Conservation (phyloP, 2,888 invertebrate species). For the Mythimna albipuncta region DNA sequence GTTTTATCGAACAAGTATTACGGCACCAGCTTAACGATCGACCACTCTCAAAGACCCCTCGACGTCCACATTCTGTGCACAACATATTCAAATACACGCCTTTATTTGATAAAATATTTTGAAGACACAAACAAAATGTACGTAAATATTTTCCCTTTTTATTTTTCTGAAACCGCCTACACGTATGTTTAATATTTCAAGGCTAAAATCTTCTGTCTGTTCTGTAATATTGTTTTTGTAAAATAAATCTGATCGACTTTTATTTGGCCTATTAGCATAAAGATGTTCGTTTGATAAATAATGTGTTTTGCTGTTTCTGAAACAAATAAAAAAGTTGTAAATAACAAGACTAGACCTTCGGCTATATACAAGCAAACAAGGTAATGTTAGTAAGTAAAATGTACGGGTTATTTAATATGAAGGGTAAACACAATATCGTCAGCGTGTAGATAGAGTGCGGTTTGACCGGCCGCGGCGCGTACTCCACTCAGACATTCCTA, state of each 20-base stretch:
- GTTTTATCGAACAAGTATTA: constrained; percentile 58
- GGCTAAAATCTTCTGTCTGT: constrained; percentile 23
- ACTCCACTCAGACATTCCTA: constrained; percentile 42
- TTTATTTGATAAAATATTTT: constrained; percentile 45
- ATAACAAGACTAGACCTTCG: background rate
- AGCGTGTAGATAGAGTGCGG: constrained; percentile 30
- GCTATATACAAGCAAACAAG: background rate
- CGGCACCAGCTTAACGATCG: constrained; percentile 51
- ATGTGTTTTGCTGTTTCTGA: constrained; percentile 14
- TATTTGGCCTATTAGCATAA: constrained; percentile 17
- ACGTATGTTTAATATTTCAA: constrained; percentile 47
- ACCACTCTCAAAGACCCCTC: constrained; percentile 50
- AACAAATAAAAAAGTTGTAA: constrained; percentile 8
- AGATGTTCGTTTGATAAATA: constrained; percentile 23
- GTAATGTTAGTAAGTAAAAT: constrained; percentile 3
- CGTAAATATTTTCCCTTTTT: constrained; percentile 27
- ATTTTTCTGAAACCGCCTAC: constrained; percentile 13
- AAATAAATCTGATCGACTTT: constrained; percentile 31
- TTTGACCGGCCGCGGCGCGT: constrained; percentile 32
- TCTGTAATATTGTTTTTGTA: constrained; percentile 38
- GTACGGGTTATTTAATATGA: constrained; percentile 13
- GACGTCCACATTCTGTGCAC: constrained; percentile 27
- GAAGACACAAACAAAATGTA: constrained; percentile 37
- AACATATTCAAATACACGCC: constrained; percentile 41
- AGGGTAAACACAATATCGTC: constrained; percentile 20